Evolutionary conservation across 1,140 invertebrate genomes (phyloP).

Genomic region (Leptonema lineaticorne): DNA sequence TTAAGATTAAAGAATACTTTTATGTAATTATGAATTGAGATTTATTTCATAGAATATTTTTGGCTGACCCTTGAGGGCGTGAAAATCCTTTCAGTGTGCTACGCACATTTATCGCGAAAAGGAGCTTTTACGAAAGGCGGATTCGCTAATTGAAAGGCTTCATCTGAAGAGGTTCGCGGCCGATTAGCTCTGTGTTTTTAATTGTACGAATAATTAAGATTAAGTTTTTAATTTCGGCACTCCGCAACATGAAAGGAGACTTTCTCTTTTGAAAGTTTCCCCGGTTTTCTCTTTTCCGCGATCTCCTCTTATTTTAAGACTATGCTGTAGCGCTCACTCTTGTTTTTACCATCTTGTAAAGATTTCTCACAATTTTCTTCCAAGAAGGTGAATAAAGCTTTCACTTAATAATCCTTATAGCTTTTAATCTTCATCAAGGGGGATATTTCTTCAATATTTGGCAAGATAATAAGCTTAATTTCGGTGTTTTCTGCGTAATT

Average conservation of each 20-base stretch:
- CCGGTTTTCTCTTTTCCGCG: neutral
- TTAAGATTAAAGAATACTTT: too few species aligned
- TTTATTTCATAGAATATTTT: too few species aligned
- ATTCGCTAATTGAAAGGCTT: neutral
- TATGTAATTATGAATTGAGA: too few species aligned
- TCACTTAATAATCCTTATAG: neutral
- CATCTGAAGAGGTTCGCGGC: neutral
- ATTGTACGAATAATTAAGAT: slow-evolving; percentile 12
- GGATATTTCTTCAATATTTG: neutral
- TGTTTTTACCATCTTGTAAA: too few species aligned
- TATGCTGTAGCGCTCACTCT: too few species aligned
- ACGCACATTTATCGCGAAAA: neutral
- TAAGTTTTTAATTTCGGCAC: slow-evolving; percentile 11
- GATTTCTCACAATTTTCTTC: neutral
- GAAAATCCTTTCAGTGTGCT: neutral
- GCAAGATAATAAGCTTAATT: neutral
- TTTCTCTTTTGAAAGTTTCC: neutral
- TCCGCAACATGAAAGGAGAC: neutral
- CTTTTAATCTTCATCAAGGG: slow-evolving; percentile 6
- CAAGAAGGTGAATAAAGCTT: slow-evolving; percentile 5
- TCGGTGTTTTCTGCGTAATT: neutral
- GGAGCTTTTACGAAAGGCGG: neutral
- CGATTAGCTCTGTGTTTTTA: slow-evolving; percentile 8
- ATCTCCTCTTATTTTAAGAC: too few species aligned
- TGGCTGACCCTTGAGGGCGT: neutral